Conservation (phyloP, 2,113 vertebrate genomes). For the Trichechus manatus region DNA sequence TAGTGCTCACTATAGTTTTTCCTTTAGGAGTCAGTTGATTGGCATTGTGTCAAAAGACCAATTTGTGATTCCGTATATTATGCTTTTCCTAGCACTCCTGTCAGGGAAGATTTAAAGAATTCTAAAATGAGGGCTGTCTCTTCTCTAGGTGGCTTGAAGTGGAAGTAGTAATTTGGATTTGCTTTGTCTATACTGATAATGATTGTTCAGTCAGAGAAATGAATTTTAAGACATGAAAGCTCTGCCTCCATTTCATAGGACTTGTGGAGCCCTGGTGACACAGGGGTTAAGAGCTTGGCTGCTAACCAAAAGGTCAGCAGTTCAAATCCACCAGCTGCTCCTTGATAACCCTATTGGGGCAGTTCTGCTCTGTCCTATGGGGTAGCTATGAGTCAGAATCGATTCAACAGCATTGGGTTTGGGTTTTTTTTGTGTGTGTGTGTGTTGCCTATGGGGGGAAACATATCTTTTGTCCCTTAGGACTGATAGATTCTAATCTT, state of each 20-base stretch:
- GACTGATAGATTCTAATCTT: constrained; percentile 62
- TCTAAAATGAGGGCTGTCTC: constrained; percentile 48
- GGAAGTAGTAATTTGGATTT: constrained; percentile 52
- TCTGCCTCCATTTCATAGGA: constrained; percentile 7
- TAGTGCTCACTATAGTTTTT: constrained; percentile 48
- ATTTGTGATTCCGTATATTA: constrained; percentile 22
- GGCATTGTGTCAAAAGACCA: constrained; percentile 61
- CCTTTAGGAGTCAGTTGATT: constrained; percentile 13
- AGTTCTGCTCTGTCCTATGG: too few relatives aligned
- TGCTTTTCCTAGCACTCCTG: constrained; percentile 58
- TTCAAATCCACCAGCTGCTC: too few relatives aligned
- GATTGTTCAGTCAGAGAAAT: constrained; percentile 15
- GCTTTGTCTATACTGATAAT: constrained; percentile 24
- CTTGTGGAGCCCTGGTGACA: neutral
- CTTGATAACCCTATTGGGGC: too few relatives aligned
- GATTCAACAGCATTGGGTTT: too few relatives aligned
- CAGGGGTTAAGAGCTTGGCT: too few relatives aligned
- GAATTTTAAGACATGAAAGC: constrained; percentile 51
- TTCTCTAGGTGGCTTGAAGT: constrained; percentile 19
- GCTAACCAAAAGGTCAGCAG: too few relatives aligned
- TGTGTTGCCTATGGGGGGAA: neutral
- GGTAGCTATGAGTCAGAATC: too few relatives aligned
- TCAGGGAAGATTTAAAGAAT: constrained; percentile 53
- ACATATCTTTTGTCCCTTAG: neutral
- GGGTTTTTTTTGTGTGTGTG: too few relatives aligned